Conservation (phyloP, 2,797 vertebrate species). For the Propithecus deckenii region DNA sequence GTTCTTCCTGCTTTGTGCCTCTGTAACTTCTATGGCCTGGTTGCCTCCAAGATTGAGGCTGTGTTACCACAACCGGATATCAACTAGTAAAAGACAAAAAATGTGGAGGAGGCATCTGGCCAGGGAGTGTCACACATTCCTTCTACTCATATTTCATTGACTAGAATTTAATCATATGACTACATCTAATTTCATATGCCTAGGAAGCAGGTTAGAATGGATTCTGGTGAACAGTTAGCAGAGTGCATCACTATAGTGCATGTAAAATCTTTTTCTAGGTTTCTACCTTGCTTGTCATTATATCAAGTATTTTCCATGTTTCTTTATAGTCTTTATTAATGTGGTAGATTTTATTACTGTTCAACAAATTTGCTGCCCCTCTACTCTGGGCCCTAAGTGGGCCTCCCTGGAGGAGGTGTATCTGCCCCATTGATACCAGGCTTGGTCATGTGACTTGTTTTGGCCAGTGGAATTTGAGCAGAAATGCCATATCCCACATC, state of each 20-base stretch:
- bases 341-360: not conserved
- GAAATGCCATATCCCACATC: not conserved
- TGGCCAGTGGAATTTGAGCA: not conserved
- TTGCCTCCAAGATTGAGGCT: not conserved
- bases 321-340: conserved; percentile 9
- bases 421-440: not conserved
- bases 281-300: not conserved
- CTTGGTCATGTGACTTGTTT: not conserved
- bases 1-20: not conserved
- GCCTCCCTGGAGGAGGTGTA: not conserved
- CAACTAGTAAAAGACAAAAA: not conserved
- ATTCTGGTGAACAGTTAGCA: not conserved
- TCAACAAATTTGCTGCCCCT: not conserved
- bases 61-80: not conserved
- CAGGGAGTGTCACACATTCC: not conserved
- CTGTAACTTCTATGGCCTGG: not conserved
- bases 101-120: not conserved
- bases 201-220: conserved; percentile 20
- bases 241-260: not conserved
- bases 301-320: not conserved
- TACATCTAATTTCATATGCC: not conserved
- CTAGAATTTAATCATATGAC: not conserved
- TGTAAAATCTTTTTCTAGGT: not conserved
- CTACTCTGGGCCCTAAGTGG: not conserved
- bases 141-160: not conserved